Conservation (phyloP, 2,113 vertebrate species). For the Ramphastos sulfuratus region DNA sequence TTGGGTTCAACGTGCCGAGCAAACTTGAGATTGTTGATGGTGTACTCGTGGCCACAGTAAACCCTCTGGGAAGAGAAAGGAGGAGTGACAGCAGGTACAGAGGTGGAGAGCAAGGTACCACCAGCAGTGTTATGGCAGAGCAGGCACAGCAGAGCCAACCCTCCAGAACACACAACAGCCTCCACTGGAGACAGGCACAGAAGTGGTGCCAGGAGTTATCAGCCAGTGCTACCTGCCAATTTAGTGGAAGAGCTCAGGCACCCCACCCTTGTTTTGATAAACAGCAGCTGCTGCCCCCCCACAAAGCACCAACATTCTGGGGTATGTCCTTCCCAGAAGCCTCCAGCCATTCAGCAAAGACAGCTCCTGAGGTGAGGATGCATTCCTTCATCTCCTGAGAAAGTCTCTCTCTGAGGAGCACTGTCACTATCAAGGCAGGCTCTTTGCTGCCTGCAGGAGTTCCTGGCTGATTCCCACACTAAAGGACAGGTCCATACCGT, state of each 20-base stretch:
- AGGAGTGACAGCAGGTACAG: neutral
- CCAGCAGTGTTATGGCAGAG: accelerated
- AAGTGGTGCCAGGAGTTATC: neutral
- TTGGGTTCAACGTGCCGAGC: slow-evolving; percentile 92
- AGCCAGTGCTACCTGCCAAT: neutral
- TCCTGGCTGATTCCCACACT: neutral
- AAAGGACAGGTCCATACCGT: slow-evolving; percentile 75
- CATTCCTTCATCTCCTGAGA: accelerated
- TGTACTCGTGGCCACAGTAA: slow-evolving; percentile 97
- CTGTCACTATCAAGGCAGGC: neutral
- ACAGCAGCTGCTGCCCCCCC: neutral
- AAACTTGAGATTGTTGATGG: slow-evolving; percentile 97
- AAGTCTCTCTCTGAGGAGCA: neutral
- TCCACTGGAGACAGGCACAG: too few relatives aligned
- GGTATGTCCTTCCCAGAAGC: neutral
- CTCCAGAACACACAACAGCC: neutral
- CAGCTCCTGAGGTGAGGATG: accelerated
- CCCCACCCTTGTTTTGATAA: neutral
- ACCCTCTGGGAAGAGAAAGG: slow-evolving; percentile 78
- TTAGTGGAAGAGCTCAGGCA: neutral
- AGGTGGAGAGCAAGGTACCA: neutral
- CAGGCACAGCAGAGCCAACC: neutral
- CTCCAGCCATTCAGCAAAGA: neutral
- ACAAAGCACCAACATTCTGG: neutral
- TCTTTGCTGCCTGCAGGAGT: accelerated